These are phyloP conservation scores for Nasonia vitripennis DNA, from an alignment of 1,140 invertebrate species.

Conservation along the genomic window DNA sequence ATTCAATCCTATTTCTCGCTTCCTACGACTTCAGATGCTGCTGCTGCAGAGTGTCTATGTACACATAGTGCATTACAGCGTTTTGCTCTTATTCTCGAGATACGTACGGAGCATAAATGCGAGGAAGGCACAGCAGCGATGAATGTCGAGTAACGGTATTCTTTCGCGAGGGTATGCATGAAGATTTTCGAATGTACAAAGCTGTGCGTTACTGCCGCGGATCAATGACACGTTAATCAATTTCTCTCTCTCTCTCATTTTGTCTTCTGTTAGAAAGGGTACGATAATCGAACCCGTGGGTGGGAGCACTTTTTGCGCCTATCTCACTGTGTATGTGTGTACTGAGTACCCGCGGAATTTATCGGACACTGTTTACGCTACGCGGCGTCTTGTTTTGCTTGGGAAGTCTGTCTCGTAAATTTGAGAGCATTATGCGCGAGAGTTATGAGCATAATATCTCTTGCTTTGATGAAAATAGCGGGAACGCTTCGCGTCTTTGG, in stretches of 20 bases:
- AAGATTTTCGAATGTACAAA: background rate
- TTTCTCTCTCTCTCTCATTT: background rate
- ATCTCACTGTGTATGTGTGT: too few species aligned
- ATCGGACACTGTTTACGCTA: too few species aligned
- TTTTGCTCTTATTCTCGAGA: background rate
- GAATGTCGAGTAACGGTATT: slow-evolving; percentile 47
- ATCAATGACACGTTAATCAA: slow-evolving; percentile 19
- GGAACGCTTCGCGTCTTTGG: too few species aligned
- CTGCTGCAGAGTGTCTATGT: too few species aligned
- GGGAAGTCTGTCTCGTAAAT: background rate
- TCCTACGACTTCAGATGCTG: background rate
- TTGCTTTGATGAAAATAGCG: too few species aligned
- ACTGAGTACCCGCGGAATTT: too few species aligned
- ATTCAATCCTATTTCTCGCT: background rate
- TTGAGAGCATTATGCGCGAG: background rate
- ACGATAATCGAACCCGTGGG: background rate
- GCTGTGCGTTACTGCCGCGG: background rate
- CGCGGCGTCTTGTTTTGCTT: too few species aligned
- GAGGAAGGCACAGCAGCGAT: slow-evolving; percentile 21
- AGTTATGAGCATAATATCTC: too few species aligned
- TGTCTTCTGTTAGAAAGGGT: background rate
- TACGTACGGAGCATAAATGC: background rate
- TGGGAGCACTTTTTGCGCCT: background rate
- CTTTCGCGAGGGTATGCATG: background rate
- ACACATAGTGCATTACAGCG: background rate